phyloP scores from a whole-genome alignment of 2,888 invertebrate genomes.

The Belgica antarctica region DNA sequence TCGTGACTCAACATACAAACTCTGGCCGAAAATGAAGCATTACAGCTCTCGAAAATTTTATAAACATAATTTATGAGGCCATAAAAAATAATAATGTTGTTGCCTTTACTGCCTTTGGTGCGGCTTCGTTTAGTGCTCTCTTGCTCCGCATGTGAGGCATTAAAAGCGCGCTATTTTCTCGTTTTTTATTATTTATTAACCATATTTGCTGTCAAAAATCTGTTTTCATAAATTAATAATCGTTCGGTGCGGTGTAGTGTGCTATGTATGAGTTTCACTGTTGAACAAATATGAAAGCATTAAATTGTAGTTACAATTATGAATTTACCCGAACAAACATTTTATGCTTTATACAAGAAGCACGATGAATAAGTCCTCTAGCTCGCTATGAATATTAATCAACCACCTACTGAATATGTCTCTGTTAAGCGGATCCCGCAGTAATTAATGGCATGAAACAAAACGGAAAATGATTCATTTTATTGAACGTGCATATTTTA shows the following conservation, averaged over 20 bases:
- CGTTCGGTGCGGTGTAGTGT: no score
- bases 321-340: not conserved
- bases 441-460: not conserved
- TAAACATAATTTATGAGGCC: slow-evolving; percentile 38
- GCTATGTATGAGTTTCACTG: not conserved
- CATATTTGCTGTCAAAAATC: slow-evolving; percentile 43
- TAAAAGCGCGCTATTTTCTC: slow-evolving; percentile 19
- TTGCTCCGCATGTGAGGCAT: not conserved
- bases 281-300: not conserved
- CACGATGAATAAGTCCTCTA: no score
- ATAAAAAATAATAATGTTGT: slow-evolving; percentile 44
- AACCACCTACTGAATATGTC: not conserved
- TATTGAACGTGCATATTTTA: not conserved
- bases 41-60: slow-evolving; percentile 33
- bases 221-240: slow-evolving; percentile 43
- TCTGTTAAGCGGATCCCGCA: not conserved
- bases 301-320: slow-evolving; percentile 16
- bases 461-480: not conserved
- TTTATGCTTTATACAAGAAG: not conserved
- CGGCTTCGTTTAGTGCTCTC: slow-evolving; percentile 12
- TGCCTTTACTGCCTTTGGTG: slow-evolving; percentile 35
- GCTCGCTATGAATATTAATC: not conserved
- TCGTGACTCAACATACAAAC: no score
- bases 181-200: slow-evolving; percentile 37
- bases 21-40: slow-evolving; percentile 28